Evolutionary conservation across 2,113 vertebrate genomes (phyloP).

Genomic region (Oryzias woworae): DNA sequence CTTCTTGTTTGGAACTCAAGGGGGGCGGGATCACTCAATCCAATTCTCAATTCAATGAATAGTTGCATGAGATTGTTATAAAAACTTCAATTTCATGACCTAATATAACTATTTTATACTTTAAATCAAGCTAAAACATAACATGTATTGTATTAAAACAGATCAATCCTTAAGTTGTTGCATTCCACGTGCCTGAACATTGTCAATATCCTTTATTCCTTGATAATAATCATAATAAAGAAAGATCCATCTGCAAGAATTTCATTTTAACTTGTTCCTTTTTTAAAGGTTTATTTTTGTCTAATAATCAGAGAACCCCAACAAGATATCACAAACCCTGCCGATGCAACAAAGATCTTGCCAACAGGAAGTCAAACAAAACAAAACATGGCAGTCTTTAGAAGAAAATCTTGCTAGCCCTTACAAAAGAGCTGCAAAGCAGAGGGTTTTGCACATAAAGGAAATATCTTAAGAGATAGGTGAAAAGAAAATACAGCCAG

Average conservation of each 20-base stretch:
- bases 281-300: not conserved
- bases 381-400: not conserved
- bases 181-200: no score
- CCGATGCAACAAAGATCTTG: conserved; percentile 7
- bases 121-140: no score
- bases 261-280: not conserved
- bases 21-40: no score
- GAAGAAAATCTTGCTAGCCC: conserved; percentile 1
- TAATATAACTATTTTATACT: no score
- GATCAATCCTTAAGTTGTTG: no score
- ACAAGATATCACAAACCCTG: conserved; percentile 8
- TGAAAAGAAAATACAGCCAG: not conserved
- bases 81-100: no score
- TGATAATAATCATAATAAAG: no score
- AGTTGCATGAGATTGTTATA: no score
- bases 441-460: not conserved
- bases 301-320: not conserved
- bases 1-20: no score
- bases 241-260: not conserved
- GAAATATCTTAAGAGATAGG: not conserved
- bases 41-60: no score
- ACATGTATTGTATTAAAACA: no score
- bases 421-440: not conserved
- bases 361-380: conserved; percentile 11
- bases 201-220: no score